Conservation (phyloP, 2,113 vertebrate species). For the Axis porcinus region DNA sequence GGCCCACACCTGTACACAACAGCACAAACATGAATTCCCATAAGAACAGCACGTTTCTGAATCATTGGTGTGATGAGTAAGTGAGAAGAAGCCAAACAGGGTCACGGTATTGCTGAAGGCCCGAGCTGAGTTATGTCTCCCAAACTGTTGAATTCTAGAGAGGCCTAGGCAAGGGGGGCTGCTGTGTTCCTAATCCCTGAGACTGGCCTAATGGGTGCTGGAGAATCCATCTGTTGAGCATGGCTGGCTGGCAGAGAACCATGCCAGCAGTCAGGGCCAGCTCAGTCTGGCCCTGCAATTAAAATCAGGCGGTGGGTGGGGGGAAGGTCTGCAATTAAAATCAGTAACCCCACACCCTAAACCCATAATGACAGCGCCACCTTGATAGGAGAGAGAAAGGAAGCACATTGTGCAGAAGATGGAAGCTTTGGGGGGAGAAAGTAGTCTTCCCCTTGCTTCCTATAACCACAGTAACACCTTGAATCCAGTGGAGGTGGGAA, state of each 20-base stretch:
- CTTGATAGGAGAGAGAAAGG: neutral
- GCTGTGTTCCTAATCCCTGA: neutral
- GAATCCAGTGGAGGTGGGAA: neutral
- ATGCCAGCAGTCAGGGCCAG: neutral
- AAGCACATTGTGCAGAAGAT: neutral
- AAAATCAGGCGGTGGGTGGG: accelerated
- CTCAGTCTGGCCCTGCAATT: neutral
- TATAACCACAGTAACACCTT: neutral
- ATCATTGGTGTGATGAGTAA: neutral
- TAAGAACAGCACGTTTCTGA: neutral
- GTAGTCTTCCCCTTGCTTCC: neutral
- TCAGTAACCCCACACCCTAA: neutral
- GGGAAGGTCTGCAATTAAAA: neutral
- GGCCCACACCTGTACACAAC: neutral
- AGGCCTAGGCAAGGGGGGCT: neutral
- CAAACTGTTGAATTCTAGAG: neutral
- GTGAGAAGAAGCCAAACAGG: neutral
- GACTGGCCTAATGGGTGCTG: neutral
- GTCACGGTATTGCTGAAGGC: neutral
- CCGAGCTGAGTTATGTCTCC: neutral
- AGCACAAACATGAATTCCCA: neutral
- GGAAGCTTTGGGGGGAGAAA: neutral
- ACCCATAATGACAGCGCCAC: neutral
- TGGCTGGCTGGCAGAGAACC: neutral
- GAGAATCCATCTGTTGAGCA: neutral